A percentile compares a stretch with the other conserved stretches of the same genome.
Evolutionary conservation across 1,140 invertebrate species (phyloP).

Genomic region (Coptotermes formosanus): DNA sequence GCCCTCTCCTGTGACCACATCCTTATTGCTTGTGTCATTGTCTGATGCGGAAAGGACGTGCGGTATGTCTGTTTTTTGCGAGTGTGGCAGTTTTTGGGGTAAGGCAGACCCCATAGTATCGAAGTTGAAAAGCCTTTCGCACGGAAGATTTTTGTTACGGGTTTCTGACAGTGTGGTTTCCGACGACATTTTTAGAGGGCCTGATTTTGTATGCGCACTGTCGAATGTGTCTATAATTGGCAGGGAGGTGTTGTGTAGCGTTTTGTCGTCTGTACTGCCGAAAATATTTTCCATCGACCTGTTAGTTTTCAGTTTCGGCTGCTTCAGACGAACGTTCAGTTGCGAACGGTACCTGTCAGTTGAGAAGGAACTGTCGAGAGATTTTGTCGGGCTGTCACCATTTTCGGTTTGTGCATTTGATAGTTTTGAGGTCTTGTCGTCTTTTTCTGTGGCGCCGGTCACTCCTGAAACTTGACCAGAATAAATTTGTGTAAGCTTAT

Average conservation of each 20-base stretch:
- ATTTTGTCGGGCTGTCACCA: not conserved
- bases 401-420: not conserved
- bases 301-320: not conserved
- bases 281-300: not conserved
- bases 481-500: too few species aligned
- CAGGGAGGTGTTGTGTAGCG: not conserved
- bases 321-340: conserved; percentile 37
- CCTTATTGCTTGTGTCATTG: too few species aligned
- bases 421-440: not conserved
- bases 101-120: too few species aligned
- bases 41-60: too few species aligned
- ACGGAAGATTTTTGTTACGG: too few species aligned
- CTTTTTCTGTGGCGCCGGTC: not conserved
- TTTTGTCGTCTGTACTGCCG: not conserved
- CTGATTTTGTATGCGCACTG: not conserved
- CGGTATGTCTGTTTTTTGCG: too few species aligned
- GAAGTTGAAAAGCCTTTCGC: too few species aligned
- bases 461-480: not conserved
- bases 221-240: not conserved
- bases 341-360: conserved; percentile 38
- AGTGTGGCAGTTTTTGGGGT: too few species aligned
- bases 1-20: not conserved
- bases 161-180: not conserved
- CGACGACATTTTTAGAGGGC: not conserved
- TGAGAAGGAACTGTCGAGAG: not conserved